A percentile compares a stretch with the other conserved stretches of the same genome.
These are phyloP conservation scores for Nanorana parkeri DNA, from an alignment of 2,113 vertebrate genomes.

Conservation along the genomic window DNA sequence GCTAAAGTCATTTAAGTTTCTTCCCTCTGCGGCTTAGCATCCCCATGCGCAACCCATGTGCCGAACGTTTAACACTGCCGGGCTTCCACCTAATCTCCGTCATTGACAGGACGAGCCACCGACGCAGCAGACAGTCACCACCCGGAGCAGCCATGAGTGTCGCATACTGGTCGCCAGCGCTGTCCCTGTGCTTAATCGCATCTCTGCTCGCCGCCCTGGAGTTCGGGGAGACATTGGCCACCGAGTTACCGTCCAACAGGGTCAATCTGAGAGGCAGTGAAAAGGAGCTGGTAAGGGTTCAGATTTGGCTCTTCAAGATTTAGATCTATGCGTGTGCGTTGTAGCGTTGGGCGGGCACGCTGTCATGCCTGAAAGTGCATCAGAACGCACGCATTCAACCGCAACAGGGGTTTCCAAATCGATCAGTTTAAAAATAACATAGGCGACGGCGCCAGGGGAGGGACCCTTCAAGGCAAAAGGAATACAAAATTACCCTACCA, in stretches of 20 bases:
- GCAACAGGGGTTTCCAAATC: too few species aligned
- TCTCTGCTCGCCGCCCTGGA: neutral
- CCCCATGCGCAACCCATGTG: neutral
- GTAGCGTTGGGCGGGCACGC: too few species aligned
- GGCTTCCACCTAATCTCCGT: neutral
- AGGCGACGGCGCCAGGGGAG: too few species aligned
- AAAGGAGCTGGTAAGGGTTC: conserved; percentile 58
- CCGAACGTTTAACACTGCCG: neutral
- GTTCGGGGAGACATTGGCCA: too few species aligned
- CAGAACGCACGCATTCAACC: too few species aligned
- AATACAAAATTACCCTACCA: too few species aligned
- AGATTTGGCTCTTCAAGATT: too few species aligned
- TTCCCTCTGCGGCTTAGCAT: neutral
- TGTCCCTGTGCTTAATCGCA: neutral
- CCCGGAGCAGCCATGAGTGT: neutral
- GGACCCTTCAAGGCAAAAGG: too few species aligned
- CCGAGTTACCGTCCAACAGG: neutral
- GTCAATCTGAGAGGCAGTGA: neutral
- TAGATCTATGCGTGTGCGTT: too few species aligned
- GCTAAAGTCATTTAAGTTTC: neutral
- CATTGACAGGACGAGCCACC: neutral
- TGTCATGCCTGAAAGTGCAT: too few species aligned
- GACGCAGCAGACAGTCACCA: neutral
- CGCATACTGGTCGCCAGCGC: neutral
- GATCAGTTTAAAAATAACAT: too few species aligned